Conservation (phyloP, 2,113 vertebrate genomes). For the Embiotoca jacksoni region DNA sequence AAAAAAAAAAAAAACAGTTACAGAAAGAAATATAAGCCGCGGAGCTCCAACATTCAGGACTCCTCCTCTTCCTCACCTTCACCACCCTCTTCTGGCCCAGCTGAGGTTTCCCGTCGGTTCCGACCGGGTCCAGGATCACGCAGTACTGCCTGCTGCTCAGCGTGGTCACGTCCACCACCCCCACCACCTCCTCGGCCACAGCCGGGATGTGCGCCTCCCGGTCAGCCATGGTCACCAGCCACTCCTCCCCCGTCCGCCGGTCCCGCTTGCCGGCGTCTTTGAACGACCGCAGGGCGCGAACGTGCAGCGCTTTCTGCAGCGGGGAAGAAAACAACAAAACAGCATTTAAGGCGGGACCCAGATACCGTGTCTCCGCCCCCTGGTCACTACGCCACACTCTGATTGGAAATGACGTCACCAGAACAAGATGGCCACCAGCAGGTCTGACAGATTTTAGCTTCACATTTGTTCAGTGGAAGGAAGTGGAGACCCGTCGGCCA, state of each 20-base stretch:
- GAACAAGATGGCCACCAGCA: too few relatives aligned
- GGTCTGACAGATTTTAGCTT: too few relatives aligned
- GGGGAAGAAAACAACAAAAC: background rate
- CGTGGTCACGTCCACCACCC: constrained; percentile 88
- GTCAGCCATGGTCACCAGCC: constrained; percentile 89
- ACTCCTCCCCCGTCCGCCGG: constrained; percentile 91
- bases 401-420: too few relatives aligned
- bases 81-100: constrained; percentile 91
- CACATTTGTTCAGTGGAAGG: too few relatives aligned
- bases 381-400: too few relatives aligned
- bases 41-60: too few relatives aligned
- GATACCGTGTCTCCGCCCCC: too few relatives aligned
- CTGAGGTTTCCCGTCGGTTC: constrained; percentile 88
- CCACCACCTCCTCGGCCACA: constrained; percentile 90
- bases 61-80: constrained; percentile 82
- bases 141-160: constrained; percentile 90
- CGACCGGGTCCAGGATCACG: constrained; percentile 90
- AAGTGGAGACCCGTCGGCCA: too few relatives aligned
- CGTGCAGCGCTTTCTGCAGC: constrained; percentile 89
- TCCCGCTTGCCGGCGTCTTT: constrained; percentile 79
- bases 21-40: too few relatives aligned
- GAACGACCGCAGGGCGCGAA: constrained; percentile 88
- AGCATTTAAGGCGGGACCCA: too few relatives aligned
- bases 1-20: too few relatives aligned
- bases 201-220: constrained; percentile 90